Conservation (phyloP, 2,797 vertebrate species). For the Pangasius mekongensis region DNA sequence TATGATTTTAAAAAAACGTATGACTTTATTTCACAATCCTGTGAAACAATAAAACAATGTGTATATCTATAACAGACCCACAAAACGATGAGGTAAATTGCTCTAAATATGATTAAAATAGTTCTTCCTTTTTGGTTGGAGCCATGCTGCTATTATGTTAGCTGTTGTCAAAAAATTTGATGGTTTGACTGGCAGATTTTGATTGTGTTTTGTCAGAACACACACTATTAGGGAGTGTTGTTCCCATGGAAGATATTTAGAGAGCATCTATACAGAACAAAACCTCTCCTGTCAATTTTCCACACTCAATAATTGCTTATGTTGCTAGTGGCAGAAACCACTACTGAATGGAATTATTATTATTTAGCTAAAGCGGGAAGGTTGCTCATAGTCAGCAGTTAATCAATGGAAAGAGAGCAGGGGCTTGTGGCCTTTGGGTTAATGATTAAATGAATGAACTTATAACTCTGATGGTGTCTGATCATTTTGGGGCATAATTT, state of each 20-base stretch:
- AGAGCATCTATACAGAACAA: neutral
- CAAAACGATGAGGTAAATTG: neutral
- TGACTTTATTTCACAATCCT: too few relatives aligned
- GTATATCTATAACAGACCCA: neutral
- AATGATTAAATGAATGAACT: neutral
- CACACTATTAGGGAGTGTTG: neutral
- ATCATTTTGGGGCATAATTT: neutral
- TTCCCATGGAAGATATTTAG: neutral
- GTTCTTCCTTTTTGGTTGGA: neutral
- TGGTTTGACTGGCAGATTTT: neutral
- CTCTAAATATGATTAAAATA: neutral
- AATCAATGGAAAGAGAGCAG: neutral
- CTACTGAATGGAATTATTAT: neutral
- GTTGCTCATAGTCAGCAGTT: neutral
- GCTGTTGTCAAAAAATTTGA: neutral
- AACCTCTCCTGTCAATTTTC: neutral
- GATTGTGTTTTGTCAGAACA: neutral
- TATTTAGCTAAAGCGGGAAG: neutral
- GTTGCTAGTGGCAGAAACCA: neutral
- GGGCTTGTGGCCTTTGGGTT: neutral
- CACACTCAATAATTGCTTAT: constrained; percentile 1
- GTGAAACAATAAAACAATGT: too few relatives aligned
- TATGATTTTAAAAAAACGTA: too few relatives aligned
- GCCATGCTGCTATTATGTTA: neutral
- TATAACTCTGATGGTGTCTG: neutral